Evolutionary conservation across 2,797 vertebrate genomes (phyloP), one percentile per base, ranked within the genome.

Genomic region (Syngnathus acus): DNA sequence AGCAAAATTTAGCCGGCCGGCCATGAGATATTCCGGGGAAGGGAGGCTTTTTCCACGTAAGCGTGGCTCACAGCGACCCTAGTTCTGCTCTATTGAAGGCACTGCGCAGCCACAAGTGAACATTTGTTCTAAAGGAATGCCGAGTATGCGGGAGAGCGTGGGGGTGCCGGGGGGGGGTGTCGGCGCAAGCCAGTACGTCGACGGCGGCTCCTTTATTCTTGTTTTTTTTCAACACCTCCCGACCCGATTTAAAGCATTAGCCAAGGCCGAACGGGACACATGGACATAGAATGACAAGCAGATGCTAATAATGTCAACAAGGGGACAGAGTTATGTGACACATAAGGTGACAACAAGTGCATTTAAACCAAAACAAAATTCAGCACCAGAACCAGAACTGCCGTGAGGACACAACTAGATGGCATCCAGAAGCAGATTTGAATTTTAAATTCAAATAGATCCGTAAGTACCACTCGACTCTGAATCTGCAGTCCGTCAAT

Each of bases 71-170:
- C 84, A 89, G 85, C 88, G 89, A 87, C 81, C 75, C 89, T 89
- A 87, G 80, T 75, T 86, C 88, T 87, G 84, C 87, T 87, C 88
- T 85, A 86, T 87, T 89, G 88, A 88, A 88, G 90, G 88, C 89
- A 81, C 91, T 92, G 93, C 89, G 91, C 89, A 91, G 92, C 93
- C 91, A 95, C 94, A 95, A 94, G 90, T 87, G 91, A 93, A 91
- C 92, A 91, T 94, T 94, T 95, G 93, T 94, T 94, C 91, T 74
- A 79, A 85, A 94, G 91, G 94, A 95, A 95, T 95, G 91, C 64
- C 17, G 90, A 90, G 89, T 89, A 95, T 95, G 94, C 82, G 81
- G 75, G 85, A 71, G 86, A 71, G 82, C 23, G 84, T 92, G 92
- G 92, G 85, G 85, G 89, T 8, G 50, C 2, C 17, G 47, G 86